Percentiles rank a stretch among this genome's conserved stretches.
These are phyloP conservation scores for Leptopterna dolabrata DNA, from an alignment of 2,888 invertebrate genomes.

Conservation along the genomic window DNA sequence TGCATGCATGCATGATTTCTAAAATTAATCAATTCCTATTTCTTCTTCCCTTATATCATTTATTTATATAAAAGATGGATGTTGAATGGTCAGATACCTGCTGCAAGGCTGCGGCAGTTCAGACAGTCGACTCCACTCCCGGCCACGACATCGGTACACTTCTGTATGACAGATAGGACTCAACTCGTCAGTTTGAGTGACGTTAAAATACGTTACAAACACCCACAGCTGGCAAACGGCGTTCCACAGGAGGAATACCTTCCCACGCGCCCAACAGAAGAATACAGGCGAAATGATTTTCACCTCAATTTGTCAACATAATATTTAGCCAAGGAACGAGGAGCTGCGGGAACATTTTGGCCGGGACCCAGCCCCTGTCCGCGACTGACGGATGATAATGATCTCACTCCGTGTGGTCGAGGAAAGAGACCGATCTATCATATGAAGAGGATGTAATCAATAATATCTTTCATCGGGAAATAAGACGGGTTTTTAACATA, in stretches of 20 bases:
- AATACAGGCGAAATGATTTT: neutral
- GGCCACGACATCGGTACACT: neutral
- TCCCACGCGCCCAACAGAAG: neutral
- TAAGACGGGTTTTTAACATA: too few relatives aligned
- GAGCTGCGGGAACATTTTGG: neutral
- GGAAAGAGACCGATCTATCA: neutral
- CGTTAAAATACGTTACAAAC: neutral
- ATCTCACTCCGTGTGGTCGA: neutral
- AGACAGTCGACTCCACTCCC: neutral
- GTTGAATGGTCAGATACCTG: too few relatives aligned
- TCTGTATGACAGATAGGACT: neutral
- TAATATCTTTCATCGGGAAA: too few relatives aligned
- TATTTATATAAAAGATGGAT: too few relatives aligned
- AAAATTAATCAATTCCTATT: too few relatives aligned
- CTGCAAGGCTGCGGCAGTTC: too few relatives aligned
- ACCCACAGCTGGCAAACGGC: neutral
- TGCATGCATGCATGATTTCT: too few relatives aligned
- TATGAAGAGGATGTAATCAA: neutral
- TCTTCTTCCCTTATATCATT: too few relatives aligned
- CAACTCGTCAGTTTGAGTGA: neutral
- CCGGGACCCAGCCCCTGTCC: neutral
- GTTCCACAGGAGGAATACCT: neutral
- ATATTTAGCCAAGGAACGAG: neutral
- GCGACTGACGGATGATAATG: neutral
- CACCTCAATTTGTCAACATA: constrained; percentile 2